Percentiles rank a stretch among this genome's conserved stretches.
Evolutionary conservation across 2,888 invertebrate genomes (phyloP).

Genomic region (Hylaea fasciaria): DNA sequence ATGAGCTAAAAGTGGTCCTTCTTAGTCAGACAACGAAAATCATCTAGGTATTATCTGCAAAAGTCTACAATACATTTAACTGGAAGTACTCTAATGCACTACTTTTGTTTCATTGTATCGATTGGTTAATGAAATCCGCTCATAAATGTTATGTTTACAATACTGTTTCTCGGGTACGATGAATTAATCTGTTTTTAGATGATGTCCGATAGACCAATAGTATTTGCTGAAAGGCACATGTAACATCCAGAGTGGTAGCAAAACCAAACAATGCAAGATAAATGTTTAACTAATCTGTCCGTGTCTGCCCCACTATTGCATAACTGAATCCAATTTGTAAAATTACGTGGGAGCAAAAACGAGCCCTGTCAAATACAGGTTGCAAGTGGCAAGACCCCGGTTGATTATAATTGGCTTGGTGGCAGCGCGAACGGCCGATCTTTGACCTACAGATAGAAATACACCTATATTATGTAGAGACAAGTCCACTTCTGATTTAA

Average conservation of each 20-base stretch:
- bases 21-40: neutral
- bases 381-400: conserved; percentile 67
- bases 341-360: conserved; percentile 68
- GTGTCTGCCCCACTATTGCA: neutral
- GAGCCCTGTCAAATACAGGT: conserved; percentile 67
- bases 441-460: conserved; percentile 73
- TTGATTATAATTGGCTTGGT: conserved; percentile 72
- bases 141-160: neutral
- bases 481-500: conserved; percentile 47
- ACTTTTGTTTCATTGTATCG: no score
- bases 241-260: neutral
- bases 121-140: neutral
- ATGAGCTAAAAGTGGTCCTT: no score
- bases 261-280: no score
- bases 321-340: conserved; percentile 39
- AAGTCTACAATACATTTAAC: no score
- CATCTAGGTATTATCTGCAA: no score
- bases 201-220: neutral
- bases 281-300: no score
- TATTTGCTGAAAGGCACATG: conserved; percentile 8
- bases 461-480: conserved; percentile 55
- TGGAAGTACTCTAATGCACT: no score
- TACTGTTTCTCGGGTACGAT: no score
- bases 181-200: neutral
- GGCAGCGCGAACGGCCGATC: conserved; percentile 77